Evolutionary conservation across 2,888 invertebrate species (phyloP).

Genomic region (Polydrusus cervinus): DNA sequence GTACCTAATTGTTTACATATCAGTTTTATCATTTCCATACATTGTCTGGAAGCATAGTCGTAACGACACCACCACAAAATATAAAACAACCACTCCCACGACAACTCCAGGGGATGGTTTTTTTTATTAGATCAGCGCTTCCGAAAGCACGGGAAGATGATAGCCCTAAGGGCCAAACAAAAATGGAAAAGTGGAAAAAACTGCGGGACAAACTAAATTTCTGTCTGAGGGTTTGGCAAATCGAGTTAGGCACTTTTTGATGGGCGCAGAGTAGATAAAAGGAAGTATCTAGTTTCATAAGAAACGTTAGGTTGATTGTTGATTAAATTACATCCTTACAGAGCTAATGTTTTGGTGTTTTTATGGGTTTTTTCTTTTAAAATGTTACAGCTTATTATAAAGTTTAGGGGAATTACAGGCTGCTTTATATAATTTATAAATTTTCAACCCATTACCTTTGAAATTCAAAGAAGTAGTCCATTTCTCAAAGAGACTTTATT

Average conservation of each 20-base stretch:
- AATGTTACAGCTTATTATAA: too few species aligned
- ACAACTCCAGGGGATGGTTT: constrained; percentile 13
- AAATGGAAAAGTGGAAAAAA: constrained; percentile 12
- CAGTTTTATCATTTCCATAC: too few species aligned
- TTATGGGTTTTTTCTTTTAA: too few species aligned
- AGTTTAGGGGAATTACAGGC: too few species aligned
- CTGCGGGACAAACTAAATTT: constrained; percentile 24
- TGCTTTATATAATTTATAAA: too few species aligned
- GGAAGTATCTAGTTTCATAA: constrained; percentile 7
- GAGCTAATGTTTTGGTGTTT: too few species aligned
- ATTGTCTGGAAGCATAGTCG: background rate
- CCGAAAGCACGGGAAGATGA: constrained; percentile 8
- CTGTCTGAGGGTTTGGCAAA: constrained; percentile 18
- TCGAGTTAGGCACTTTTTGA: constrained; percentile 23
- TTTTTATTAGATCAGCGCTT: constrained; percentile 12
- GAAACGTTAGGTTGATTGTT: constrained; percentile 8
- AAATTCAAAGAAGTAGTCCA: too few species aligned
- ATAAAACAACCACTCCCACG: constrained; percentile 5
- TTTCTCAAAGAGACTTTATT: too few species aligned
- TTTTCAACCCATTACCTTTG: too few species aligned
- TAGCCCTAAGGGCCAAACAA: constrained; percentile 15
- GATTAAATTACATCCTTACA: background rate
- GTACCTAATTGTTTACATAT: too few species aligned
- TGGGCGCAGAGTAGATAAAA: constrained; percentile 5
- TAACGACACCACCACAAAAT: background rate